These are phyloP conservation scores for Sternarchorhynchus goeldii DNA, from an alignment of 2,797 vertebrate species.

Conservation along the genomic window DNA sequence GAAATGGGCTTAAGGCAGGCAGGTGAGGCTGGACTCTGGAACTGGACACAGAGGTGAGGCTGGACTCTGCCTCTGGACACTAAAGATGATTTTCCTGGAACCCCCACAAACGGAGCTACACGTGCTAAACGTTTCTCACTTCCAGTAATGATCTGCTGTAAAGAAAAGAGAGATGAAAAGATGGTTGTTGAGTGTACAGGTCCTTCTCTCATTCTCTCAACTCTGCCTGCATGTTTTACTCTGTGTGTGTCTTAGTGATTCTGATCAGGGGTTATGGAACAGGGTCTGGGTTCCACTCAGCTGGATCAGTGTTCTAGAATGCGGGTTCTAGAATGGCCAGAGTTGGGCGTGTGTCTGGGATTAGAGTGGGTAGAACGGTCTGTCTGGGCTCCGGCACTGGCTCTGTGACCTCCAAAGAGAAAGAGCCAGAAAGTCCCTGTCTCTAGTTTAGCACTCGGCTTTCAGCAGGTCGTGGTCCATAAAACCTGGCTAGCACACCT, in stretches of 20 bases:
- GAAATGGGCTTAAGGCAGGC: background rate
- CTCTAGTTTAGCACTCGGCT: no score
- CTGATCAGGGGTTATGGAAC: conserved; percentile 37
- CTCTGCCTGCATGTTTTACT: conserved; percentile 48
- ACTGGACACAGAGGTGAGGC: no score
- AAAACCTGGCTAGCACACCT: no score
- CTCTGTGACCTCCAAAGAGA: no score
- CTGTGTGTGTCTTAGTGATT: conserved; percentile 47
- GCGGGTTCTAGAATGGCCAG: background rate
- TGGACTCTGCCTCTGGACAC: background rate
- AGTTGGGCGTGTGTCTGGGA: background rate
- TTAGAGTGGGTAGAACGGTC: background rate
- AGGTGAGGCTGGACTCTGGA: background rate
- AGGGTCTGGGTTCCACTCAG: background rate
- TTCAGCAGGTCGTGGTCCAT: no score
- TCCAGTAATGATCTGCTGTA: conserved; percentile 33
- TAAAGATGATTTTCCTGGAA: background rate
- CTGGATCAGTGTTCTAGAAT: background rate
- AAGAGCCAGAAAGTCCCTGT: no score
- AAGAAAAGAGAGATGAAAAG: conserved; percentile 34
- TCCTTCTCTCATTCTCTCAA: conserved; percentile 25
- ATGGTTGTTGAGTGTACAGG: conserved; percentile 2
- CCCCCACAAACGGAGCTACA: conserved; percentile 4
- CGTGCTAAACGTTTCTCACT: background rate
- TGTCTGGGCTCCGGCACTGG: no score